phyloP scores from a whole-genome alignment of 2,888 invertebrate genomes.

The Himalopsyche tibetana region DNA sequence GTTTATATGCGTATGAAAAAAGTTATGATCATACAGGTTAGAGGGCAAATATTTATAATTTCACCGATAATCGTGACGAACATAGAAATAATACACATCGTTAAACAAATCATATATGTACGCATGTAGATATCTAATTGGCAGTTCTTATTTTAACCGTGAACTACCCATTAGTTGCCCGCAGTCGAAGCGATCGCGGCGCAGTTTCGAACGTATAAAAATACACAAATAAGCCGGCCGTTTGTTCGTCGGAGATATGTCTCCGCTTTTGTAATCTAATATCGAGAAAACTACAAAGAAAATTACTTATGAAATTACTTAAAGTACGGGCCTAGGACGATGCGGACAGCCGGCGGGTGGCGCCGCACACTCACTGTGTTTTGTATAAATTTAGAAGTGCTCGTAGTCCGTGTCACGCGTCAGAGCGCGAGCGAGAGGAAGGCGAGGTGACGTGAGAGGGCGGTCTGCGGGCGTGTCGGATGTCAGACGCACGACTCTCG shows the following conservation, averaged over 20 bases:
- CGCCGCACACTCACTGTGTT: conserved; percentile 32
- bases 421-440: conserved; percentile 38
- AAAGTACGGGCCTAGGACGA: conserved; percentile 42
- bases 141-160: neutral
- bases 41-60: neutral
- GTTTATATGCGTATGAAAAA: too few species aligned
- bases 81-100: conserved; percentile 33
- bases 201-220: neutral
- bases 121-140: neutral
- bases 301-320: conserved; percentile 5
- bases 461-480: conserved; percentile 40
- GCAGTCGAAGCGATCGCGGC: neutral
- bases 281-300: neutral
- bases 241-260: neutral
- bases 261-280: neutral
- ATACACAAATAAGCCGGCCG: neutral
- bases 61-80: neutral
- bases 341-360: neutral
- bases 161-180: neutral
- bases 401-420: neutral
- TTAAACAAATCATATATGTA: conserved; percentile 29
- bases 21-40: neutral
- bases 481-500: conserved; percentile 65
- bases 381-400: conserved; percentile 29
- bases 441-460: conserved; percentile 22